Conservation (phyloP, 2,113 vertebrate species). For the Percina caprodes region DNA sequence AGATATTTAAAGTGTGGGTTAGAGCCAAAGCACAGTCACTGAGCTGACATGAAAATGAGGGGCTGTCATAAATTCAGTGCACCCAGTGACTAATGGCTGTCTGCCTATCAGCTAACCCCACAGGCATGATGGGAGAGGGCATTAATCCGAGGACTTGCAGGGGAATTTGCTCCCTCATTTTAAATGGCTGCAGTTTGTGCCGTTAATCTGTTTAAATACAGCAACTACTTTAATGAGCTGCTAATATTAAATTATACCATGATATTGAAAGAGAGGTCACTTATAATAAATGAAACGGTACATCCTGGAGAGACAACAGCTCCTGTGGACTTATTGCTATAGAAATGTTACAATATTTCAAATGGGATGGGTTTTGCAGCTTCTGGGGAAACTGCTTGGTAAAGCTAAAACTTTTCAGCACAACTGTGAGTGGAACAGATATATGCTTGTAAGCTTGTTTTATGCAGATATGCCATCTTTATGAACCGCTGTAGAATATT, state of each 20-base stretch:
- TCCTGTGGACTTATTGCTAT: background rate
- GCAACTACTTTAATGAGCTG: constrained; percentile 38
- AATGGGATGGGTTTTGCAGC: constrained; percentile 7
- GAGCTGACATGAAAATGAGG: constrained; percentile 69
- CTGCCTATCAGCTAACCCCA: constrained; percentile 61
- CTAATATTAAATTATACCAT: constrained; percentile 39
- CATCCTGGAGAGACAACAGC: background rate
- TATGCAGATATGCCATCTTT: constrained; percentile 13
- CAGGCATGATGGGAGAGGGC: constrained; percentile 58
- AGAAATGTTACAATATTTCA: background rate
- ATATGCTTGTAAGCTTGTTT: background rate
- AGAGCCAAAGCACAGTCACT: constrained; percentile 44
- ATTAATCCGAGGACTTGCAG: constrained; percentile 50
- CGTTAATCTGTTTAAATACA: constrained; percentile 49
- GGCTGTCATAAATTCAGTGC: constrained; percentile 58
- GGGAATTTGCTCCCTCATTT: constrained; percentile 36
- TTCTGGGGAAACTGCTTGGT: background rate
- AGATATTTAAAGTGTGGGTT: constrained; percentile 54
- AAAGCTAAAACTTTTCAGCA: background rate
- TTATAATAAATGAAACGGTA: constrained; percentile 7
- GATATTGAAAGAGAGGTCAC: constrained; percentile 30
- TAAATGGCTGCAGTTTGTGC: constrained; percentile 16
- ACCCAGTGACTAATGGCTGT: constrained; percentile 66
- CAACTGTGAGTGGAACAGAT: background rate
- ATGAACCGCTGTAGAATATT: constrained; percentile 19